Percentiles rank a stretch among this genome's conserved stretches.
Conservation (phyloP, 2,797 vertebrate species). For the Myotis planiceps region DNA sequence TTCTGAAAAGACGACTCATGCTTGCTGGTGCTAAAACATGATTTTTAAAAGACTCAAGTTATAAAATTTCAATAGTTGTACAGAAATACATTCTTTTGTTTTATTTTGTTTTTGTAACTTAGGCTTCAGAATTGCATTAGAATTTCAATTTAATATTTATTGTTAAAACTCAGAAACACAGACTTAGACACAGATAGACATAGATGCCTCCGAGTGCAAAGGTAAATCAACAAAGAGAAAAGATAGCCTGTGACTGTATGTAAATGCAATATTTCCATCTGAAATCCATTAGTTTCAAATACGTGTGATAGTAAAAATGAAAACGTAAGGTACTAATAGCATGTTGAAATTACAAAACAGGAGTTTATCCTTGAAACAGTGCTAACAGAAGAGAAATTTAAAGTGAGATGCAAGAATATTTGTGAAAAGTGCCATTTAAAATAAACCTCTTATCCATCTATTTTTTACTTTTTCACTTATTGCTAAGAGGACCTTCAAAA, state of each 20-base stretch:
- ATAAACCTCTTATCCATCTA: not conserved
- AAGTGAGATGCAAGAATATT: slow-evolving; percentile 61
- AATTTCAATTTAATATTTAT: slow-evolving; percentile 63
- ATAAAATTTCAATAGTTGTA: not conserved
- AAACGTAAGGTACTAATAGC: not conserved
- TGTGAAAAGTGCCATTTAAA: slow-evolving; percentile 63
- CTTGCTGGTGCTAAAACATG: slow-evolving; percentile 52
- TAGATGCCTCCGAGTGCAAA: not conserved
- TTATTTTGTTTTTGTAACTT: not conserved
- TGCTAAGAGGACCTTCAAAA: slow-evolving; percentile 64
- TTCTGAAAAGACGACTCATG: slow-evolving; percentile 55
- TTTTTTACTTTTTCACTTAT: slow-evolving; percentile 74
- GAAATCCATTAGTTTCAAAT: not conserved
- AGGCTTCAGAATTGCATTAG: slow-evolving; percentile 16
- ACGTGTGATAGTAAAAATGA: not conserved
- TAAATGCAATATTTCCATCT: not conserved
- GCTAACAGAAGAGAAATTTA: slow-evolving; percentile 70
- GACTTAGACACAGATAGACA: not conserved
- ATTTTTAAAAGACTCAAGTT: slow-evolving; percentile 19
- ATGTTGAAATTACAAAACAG: not conserved
- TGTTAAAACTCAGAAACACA: not conserved
- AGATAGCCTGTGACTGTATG: slow-evolving; percentile 6
- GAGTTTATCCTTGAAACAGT: slow-evolving; percentile 35
- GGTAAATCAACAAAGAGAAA: not conserved
- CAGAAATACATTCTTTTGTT: slow-evolving; percentile 1